phyloP scores from a whole-genome alignment of 2,797 vertebrate species.

The Tragelaphus oryx region DNA sequence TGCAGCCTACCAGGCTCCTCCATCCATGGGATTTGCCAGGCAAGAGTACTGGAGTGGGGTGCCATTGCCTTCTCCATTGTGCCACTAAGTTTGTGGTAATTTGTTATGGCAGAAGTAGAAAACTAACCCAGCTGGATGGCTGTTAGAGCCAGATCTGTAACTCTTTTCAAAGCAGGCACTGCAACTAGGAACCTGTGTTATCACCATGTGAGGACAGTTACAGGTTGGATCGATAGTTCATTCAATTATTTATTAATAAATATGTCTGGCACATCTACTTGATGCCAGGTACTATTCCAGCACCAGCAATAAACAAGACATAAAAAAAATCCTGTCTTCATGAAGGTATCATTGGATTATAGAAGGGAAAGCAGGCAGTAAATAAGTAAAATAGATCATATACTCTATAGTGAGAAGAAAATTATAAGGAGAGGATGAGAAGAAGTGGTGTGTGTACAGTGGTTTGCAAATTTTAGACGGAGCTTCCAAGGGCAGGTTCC shows the following conservation, averaged over 20 bases:
- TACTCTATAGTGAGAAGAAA: background rate
- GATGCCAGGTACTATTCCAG: background rate
- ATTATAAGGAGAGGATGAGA: background rate
- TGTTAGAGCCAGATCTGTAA: background rate
- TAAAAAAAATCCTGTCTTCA: background rate
- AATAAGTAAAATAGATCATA: background rate
- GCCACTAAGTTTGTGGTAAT: background rate
- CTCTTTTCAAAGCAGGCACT: background rate
- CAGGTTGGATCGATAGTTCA: background rate
- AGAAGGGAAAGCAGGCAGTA: background rate
- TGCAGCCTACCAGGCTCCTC: too few relatives aligned
- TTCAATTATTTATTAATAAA: constrained; percentile 15
- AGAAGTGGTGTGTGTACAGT: background rate
- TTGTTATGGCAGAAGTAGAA: background rate
- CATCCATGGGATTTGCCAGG: too few relatives aligned
- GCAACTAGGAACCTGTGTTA: background rate
- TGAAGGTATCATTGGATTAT: background rate
- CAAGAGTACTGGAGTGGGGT: too few relatives aligned
- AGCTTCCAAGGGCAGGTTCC: background rate
- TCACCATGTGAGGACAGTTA: background rate
- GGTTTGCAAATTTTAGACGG: background rate
- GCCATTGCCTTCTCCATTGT: background rate
- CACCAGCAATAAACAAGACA: background rate
- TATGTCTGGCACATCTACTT: background rate
- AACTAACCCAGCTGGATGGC: background rate